These are phyloP conservation scores for Gymnarchus niloticus DNA, from an alignment of 2,113 vertebrate species.

Conservation along the genomic window DNA sequence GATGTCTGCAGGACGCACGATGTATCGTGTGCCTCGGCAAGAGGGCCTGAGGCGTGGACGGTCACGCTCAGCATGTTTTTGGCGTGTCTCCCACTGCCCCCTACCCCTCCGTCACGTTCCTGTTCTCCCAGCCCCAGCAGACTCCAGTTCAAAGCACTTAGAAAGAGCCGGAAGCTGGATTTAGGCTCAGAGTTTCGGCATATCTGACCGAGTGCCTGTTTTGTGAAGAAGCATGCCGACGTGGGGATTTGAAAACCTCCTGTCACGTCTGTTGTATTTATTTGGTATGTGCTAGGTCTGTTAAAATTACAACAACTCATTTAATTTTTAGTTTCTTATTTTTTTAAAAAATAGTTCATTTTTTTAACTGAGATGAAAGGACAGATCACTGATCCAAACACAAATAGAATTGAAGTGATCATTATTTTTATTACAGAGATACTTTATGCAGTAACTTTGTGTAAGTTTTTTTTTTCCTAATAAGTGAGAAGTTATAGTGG, in stretches of 20 bases:
- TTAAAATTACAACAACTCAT: neutral
- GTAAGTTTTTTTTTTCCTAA: neutral
- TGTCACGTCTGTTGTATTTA: neutral
- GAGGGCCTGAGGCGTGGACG: neutral
- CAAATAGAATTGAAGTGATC: neutral
- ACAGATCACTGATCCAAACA: neutral
- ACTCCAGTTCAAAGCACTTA: constrained; percentile 20
- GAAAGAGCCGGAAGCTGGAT: constrained; percentile 15
- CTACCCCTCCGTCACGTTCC: neutral
- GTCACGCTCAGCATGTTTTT: neutral
- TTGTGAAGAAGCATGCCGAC: neutral
- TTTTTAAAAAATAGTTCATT: neutral
- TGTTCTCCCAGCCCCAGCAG: neutral
- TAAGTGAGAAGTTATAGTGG: neutral
- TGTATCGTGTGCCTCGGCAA: neutral
- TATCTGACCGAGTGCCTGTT: neutral
- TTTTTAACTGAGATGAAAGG: neutral
- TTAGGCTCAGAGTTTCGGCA: neutral
- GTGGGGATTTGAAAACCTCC: neutral
- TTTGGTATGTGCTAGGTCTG: neutral
- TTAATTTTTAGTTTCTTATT: neutral
- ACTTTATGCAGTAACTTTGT: neutral
- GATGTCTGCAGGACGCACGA: neutral
- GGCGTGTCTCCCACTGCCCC: neutral
- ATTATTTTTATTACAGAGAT: neutral